Base-by-base conservation (phyloP, 1,140 invertebrate species). In the Drosophila sproati region DNA sequence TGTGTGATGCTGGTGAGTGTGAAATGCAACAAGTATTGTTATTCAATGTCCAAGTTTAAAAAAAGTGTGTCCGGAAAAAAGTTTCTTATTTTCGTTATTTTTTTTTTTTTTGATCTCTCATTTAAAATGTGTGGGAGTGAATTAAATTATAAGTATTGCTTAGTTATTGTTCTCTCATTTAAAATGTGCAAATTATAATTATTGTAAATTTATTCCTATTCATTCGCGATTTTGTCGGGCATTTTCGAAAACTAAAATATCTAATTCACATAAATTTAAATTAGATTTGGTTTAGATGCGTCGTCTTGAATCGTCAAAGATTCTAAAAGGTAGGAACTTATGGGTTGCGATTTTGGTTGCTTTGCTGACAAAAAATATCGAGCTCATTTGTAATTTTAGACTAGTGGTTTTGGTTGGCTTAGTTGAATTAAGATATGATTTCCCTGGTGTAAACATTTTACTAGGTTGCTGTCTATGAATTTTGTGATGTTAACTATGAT, bases 321-420 rank as follows among this genome's bases (percentile, higher is more conserved):
- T 10, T 45, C 31, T 54, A n/a, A 41, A 35, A 35, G 62, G 29
- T 56, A 68, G 66, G 66, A 69, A 69, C 66, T 60, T 60, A 28
- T 39, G 52, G 66, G 37, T 66, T 47, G 63, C 51, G 20, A 35
- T 60, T 20, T 69, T 50, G 28, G 32, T 43, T 29, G 12, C 39
- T 8, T 31, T 10, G 12, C 41, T 28, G 51, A 47, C 63, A 47
- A 55, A 68, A 35, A 37, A 7, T 41, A 0, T 52, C 37, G 34
- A 60, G 66, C 55, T 60, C 66, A 68, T 68, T 54, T 47, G 28
- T 37, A 62, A 34, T 62, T 29, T 64, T 34, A 64, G 51, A 66
- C 39, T 57, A 57, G 39, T 56, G 77, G 57, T 37, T 71, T 77
- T 62, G 35, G 39, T 61, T 62, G 35, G 55, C 63, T 67, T 60